Conservation (phyloP, 1,140 invertebrate species). For the Formica exsecta region DNA sequence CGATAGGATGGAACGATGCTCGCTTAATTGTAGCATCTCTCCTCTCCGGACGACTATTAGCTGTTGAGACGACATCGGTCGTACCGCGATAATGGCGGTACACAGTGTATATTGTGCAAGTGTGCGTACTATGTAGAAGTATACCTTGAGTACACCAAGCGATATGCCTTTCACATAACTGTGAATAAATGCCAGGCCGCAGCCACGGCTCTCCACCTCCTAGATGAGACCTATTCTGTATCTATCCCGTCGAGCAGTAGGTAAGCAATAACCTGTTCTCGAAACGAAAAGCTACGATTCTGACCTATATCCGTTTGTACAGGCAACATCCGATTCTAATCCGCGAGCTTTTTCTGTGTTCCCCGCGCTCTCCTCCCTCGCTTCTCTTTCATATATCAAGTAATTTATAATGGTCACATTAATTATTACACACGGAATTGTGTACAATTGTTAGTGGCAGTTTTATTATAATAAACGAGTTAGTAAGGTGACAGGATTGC, state of each 20-base stretch:
- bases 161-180: constrained; percentile 86
- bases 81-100: constrained; percentile 67
- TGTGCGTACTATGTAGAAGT: constrained; percentile 81
- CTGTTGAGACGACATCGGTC: constrained; percentile 47
- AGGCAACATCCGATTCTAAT: no score
- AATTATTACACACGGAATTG: not conserved
- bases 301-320: constrained; percentile 15
- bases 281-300: constrained; percentile 57
- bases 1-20: not conserved
- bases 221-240: constrained; percentile 79
- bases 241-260: constrained; percentile 72
- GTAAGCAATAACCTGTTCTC: constrained; percentile 73
- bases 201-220: constrained; percentile 75
- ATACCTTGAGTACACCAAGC: constrained; percentile 76
- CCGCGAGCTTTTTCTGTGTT: no score
- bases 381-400: no score
- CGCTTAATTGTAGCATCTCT: constrained; percentile 65
- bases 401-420: not conserved
- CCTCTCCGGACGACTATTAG: constrained; percentile 61
- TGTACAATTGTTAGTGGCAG: not conserved
- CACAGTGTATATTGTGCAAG: constrained; percentile 71
- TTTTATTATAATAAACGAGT: constrained; percentile 12
- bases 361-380: no score
- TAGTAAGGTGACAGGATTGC: constrained; percentile 15
- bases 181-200: constrained; percentile 84